These are phyloP conservation scores for Passerina amoena DNA, from an alignment of 2,113 vertebrate species.

Conservation along the genomic window DNA sequence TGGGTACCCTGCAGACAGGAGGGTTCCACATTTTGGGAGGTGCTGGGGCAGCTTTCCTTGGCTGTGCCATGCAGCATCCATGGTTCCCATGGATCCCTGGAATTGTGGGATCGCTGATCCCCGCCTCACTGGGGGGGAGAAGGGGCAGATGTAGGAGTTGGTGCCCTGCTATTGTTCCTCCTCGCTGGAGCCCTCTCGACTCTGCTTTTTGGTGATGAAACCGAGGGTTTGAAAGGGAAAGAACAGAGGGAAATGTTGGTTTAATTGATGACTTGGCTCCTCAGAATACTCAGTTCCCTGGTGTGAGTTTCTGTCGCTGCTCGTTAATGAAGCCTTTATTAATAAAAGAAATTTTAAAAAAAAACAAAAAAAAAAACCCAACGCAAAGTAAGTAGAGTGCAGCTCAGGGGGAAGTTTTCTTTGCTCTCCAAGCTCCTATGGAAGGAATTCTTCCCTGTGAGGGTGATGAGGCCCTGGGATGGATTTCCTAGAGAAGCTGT, in stretches of 20 bases:
- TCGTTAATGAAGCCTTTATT: conserved; percentile 31
- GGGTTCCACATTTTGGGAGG: not conserved
- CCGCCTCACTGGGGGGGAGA: accelerated
- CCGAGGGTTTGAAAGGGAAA: conserved; percentile 1
- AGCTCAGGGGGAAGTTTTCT: not conserved
- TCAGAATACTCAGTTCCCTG: not conserved
- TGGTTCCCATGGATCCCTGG: accelerated
- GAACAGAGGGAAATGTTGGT: conserved; percentile 1
- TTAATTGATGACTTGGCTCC: conserved; percentile 29
- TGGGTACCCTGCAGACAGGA: accelerated
- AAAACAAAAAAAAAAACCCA: not conserved
- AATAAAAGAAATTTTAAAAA: not conserved
- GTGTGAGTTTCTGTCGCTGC: not conserved
- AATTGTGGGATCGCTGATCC: not conserved
- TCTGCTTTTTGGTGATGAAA: not conserved
- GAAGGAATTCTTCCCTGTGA: not conserved
- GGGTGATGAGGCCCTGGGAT: not conserved
- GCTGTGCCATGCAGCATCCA: accelerated
- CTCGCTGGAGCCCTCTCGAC: not conserved
- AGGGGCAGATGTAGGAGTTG: not conserved
- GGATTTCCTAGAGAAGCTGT: not conserved
- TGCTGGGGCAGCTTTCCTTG: not conserved
- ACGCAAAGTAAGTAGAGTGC: not conserved
- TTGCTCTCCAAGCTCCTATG: accelerated
- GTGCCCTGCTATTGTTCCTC: not conserved